These are phyloP conservation scores for Tetraodon nigroviridis DNA, from an alignment of 2,113 vertebrate genomes.

Conservation along the genomic window DNA sequence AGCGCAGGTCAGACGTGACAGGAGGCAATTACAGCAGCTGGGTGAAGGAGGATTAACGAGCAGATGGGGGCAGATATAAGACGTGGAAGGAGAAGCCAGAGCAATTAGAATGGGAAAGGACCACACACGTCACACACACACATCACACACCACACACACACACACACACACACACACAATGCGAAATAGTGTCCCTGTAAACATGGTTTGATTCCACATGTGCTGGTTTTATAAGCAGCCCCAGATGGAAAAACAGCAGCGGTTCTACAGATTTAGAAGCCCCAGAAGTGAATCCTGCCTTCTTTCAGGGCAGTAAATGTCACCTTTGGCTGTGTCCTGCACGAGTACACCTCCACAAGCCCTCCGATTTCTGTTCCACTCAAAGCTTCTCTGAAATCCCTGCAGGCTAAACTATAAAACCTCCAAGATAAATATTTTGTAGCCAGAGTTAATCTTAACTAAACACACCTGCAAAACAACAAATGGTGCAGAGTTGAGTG, in stretches of 20 bases:
- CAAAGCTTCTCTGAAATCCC: too few species aligned
- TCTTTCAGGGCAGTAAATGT: too few species aligned
- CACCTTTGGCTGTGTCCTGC: too few species aligned
- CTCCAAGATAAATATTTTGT: too few species aligned
- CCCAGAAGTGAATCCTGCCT: neutral
- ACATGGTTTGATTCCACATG: neutral
- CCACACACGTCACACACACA: neutral
- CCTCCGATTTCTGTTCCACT: too few species aligned
- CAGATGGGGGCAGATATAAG: neutral
- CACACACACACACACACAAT: neutral
- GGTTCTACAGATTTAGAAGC: neutral
- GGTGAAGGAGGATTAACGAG: neutral
- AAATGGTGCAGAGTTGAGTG: too few species aligned
- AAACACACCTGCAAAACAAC: too few species aligned
- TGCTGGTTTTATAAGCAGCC: slow-evolving; percentile 7
- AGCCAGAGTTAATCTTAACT: too few species aligned
- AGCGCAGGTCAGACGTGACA: neutral
- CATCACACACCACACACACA: slow-evolving; percentile 36
- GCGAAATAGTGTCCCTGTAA: neutral
- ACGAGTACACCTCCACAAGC: too few species aligned
- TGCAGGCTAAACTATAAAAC: too few species aligned
- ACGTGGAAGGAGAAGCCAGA: neutral
- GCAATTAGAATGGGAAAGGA: neutral
- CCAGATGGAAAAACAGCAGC: slow-evolving; percentile 2
- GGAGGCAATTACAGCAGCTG: slow-evolving; percentile 1